Evolutionary conservation across 2,113 vertebrate species (phyloP).

Genomic region (Onychostruthus taczanowskii): DNA sequence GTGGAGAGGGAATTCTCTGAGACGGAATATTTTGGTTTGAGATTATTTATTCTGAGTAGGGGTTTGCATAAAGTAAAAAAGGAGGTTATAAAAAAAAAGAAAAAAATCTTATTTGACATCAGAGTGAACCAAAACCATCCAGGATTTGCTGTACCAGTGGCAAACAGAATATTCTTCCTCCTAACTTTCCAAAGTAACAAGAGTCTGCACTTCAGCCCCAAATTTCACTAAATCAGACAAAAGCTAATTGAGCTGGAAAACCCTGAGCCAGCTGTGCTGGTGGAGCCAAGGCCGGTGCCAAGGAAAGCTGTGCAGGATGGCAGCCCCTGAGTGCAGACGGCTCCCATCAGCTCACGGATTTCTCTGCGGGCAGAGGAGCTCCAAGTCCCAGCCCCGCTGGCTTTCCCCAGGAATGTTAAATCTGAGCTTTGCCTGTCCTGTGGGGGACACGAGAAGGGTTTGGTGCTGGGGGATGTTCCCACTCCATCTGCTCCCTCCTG

Average conservation of each 20-base stretch:
- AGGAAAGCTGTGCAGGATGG: neutral
- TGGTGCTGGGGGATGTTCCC: neutral
- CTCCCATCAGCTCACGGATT: neutral
- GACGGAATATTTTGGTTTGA: neutral
- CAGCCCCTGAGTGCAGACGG: neutral
- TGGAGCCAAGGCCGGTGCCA: neutral
- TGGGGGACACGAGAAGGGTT: neutral
- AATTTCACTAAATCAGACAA: neutral
- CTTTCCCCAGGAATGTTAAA: neutral
- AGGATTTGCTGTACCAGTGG: neutral
- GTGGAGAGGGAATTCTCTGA: neutral
- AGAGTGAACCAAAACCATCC: neutral
- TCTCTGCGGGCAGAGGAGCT: neutral
- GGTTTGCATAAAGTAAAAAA: neutral
- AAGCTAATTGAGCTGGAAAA: neutral
- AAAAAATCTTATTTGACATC: neutral
- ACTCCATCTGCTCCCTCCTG: neutral
- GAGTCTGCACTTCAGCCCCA: neutral
- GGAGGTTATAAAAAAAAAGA: too few species aligned
- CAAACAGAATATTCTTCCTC: neutral
- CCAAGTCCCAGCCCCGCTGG: fast-evolving
- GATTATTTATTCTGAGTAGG: neutral
- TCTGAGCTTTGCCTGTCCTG: fast-evolving
- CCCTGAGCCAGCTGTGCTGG: neutral
- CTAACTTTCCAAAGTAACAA: neutral